Evolutionary conservation across 2,113 vertebrate genomes (phyloP).

Genomic region (Artemisiospiza belli): DNA sequence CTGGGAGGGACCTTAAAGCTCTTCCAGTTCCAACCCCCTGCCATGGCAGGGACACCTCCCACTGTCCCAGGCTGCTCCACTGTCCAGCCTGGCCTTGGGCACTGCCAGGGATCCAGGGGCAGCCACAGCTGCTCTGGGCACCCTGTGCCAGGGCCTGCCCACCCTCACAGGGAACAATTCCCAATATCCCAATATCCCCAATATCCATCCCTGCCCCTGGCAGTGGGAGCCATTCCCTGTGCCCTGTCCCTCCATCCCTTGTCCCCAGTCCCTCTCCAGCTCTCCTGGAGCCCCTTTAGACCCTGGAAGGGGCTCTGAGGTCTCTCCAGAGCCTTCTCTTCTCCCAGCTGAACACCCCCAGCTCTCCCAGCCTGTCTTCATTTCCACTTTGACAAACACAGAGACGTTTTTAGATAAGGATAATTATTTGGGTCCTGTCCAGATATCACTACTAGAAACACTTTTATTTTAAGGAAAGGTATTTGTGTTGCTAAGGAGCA

Average conservation of each 20-base stretch:
- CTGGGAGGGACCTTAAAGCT: background rate
- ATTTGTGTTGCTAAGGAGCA: slow-evolving; percentile 9
- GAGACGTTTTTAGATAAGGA: background rate
- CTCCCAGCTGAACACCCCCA: background rate
- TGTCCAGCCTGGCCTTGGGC: background rate
- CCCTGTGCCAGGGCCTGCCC: background rate
- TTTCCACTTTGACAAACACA: background rate
- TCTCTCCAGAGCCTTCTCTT: background rate
- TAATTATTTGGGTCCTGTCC: background rate
- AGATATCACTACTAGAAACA: background rate
- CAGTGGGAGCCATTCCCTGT: background rate
- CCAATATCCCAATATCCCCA: background rate
- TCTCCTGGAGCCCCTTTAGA: background rate
- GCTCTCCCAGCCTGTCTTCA: background rate
- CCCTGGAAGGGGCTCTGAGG: background rate
- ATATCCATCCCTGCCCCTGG: background rate
- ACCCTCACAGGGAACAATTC: background rate
- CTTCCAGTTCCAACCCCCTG: background rate
- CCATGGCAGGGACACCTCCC: background rate
- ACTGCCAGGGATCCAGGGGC: background rate
- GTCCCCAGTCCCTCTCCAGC: background rate
- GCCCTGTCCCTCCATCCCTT: background rate
- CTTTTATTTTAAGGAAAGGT: background rate
- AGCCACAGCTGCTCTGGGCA: background rate
- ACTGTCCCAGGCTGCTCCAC: background rate